A percentile compares a stretch with the other conserved stretches of the same genome.
phyloP scores from a whole-genome alignment of 1,140 invertebrate genomes.

The Platyscapa corneri region DNA sequence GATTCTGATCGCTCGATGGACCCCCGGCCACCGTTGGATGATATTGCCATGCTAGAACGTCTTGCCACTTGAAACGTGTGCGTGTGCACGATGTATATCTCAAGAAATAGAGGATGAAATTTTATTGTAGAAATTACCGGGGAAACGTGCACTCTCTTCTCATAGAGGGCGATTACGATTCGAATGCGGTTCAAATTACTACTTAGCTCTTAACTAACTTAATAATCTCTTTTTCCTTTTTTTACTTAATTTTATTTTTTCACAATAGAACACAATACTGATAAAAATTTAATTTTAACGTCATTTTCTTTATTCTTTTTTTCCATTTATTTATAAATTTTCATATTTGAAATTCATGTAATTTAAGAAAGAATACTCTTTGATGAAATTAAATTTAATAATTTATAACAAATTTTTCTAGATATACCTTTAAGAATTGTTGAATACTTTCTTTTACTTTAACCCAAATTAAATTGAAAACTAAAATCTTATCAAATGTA shows the following conservation, averaged over 20 bases:
- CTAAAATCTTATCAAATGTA: no score
- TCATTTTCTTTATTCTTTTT: no score
- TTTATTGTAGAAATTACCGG: conserved; percentile 42
- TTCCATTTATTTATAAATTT: no score
- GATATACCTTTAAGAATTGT: no score
- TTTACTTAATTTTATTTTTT: neutral
- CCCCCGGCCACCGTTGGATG: neutral
- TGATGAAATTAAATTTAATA: no score
- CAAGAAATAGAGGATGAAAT: conserved; percentile 1
- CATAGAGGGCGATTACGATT: neutral
- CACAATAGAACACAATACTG: neutral
- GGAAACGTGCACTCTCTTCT: neutral
- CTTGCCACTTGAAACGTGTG: neutral
- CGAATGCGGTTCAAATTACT: conserved; percentile 25
- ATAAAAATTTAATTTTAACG: neutral
- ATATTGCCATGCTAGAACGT: neutral
- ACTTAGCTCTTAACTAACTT: conserved; percentile 33
- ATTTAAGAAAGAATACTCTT: no score
- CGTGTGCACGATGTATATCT: neutral
- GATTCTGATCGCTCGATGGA: conserved; percentile 1
- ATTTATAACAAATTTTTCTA: no score
- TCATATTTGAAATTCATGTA: no score
- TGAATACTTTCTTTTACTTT: no score
- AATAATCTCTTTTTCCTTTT: neutral
- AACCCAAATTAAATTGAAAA: no score